phyloP scores from a whole-genome alignment of 2,113 vertebrate genomes.

The Pionites leucogaster region DNA sequence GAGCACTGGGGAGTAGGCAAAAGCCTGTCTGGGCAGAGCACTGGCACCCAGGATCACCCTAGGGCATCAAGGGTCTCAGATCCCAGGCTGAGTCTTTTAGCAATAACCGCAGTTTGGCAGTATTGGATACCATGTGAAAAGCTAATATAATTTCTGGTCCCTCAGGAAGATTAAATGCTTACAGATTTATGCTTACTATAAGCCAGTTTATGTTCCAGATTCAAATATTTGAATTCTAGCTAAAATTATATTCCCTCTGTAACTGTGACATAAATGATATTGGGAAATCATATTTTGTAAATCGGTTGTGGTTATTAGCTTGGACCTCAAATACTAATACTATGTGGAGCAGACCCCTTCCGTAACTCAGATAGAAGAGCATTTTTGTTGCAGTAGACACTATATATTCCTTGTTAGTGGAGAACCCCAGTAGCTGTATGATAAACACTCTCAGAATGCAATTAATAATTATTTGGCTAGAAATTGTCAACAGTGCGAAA shows the following conservation, averaged over 20 bases:
- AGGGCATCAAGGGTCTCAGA: not conserved
- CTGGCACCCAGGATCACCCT: not conserved
- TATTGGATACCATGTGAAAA: not conserved
- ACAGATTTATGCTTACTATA: not conserved
- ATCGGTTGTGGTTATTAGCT: not conserved
- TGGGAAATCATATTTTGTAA: not conserved
- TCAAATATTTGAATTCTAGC: not conserved
- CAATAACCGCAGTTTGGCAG: not conserved
- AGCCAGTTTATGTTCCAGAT: not conserved
- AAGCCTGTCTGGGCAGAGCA: not conserved
- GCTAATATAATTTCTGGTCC: not conserved
- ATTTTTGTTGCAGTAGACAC: not conserved
- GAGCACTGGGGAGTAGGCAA: not conserved
- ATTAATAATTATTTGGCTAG: not conserved
- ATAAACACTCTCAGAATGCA: not conserved
- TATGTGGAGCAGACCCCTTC: fast-evolving
- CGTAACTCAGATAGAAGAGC: not conserved
- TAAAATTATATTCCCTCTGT: not conserved
- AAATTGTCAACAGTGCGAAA: not conserved
- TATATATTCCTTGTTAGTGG: not conserved
- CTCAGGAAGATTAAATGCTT: conserved; percentile 16
- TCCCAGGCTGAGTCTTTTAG: not conserved
- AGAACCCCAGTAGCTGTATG: not conserved
- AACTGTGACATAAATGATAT: not conserved
- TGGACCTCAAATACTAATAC: not conserved